These are phyloP conservation scores for Amblyjoppa proteus DNA, from an alignment of 2,888 invertebrate species.

Conservation along the genomic window DNA sequence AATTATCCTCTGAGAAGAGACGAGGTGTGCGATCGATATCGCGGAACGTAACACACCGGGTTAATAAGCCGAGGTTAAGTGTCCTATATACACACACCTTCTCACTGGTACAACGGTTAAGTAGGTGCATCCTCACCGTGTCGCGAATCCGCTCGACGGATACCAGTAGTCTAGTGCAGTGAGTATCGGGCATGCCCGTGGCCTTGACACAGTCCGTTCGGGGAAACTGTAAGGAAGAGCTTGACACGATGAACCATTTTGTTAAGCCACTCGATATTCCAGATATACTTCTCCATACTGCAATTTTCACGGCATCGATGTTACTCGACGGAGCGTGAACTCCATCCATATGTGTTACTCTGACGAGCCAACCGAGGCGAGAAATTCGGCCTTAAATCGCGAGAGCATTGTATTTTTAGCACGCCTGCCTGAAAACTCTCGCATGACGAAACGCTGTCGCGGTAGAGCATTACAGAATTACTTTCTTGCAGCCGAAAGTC, in stretches of 20 bases:
- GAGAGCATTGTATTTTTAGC: neutral
- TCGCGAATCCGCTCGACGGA: neutral
- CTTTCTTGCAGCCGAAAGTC: neutral
- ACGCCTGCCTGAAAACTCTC: neutral
- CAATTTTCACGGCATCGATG: neutral
- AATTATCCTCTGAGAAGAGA: constrained; percentile 57
- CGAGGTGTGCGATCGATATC: constrained; percentile 67
- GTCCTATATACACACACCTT: constrained; percentile 35
- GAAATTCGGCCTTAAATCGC: neutral
- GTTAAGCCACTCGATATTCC: neutral
- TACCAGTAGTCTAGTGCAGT: neutral
- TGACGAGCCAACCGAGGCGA: neutral
- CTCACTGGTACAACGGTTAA: constrained; percentile 28
- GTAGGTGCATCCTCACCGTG: constrained; percentile 30
- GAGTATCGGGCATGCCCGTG: neutral
- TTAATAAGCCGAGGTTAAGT: constrained; percentile 68
- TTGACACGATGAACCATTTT: constrained; percentile 11
- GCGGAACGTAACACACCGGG: constrained; percentile 59
- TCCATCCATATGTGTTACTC: neutral
- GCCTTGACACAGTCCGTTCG: constrained; percentile 12
- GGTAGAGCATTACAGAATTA: neutral
- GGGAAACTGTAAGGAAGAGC: neutral
- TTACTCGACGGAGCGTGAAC: neutral
- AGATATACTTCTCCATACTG: neutral
- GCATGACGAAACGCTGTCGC: neutral